These are phyloP conservation scores for Bombus huntii DNA, from an alignment of 1,140 invertebrate genomes.

Conservation along the genomic window DNA sequence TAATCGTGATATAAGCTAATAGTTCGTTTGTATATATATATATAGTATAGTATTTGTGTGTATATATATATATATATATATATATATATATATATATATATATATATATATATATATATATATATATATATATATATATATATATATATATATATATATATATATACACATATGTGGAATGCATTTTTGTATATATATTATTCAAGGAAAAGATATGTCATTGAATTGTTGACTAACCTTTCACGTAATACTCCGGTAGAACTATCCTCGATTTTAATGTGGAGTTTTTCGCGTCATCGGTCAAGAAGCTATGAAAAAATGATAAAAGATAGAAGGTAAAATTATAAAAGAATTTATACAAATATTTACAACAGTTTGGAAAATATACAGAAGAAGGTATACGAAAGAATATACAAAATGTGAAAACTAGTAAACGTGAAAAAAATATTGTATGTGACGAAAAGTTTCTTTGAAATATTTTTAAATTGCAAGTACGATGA, in stretches of 20 bases:
- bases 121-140: no score
- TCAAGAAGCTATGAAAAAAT: slow-evolving; percentile 76
- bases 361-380: not conserved
- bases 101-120: no score
- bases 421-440: not conserved
- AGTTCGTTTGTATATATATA: no score
- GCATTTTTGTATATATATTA: not conserved
- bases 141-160: no score
- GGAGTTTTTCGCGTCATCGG: slow-evolving; percentile 84
- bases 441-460: not conserved
- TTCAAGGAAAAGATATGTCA: not conserved
- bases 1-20: not conserved
- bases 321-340: not conserved
- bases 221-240: slow-evolving; percentile 82
- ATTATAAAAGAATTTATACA: not conserved
- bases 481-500: not conserved
- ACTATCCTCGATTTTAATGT: slow-evolving; percentile 86
- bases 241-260: slow-evolving; percentile 87
- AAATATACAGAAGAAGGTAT: not conserved
- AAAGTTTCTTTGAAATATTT: not conserved
- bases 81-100: no score
- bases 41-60: no score
- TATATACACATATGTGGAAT: not conserved
- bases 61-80: no score
- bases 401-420: not conserved